phyloP scores from a whole-genome alignment of 2,888 invertebrate genomes.

The Azorinus chamasolen region DNA sequence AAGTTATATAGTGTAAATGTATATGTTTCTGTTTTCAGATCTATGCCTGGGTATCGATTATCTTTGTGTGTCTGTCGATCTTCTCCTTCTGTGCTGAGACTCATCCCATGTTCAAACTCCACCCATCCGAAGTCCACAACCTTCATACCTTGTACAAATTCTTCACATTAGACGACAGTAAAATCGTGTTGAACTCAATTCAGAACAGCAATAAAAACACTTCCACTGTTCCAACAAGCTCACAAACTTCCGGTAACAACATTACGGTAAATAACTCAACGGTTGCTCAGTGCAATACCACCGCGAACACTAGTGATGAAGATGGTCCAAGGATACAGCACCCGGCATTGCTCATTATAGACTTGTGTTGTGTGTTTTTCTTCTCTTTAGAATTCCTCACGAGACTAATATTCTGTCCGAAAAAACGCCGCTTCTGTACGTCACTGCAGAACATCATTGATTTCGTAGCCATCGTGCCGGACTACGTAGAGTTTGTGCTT shows the following conservation, averaged over 20 bases:
- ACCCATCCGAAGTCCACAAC: constrained; percentile 54
- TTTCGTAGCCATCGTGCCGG: constrained; percentile 82
- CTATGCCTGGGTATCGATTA: constrained; percentile 82
- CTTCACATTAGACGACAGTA: constrained; percentile 59
- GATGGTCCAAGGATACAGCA: constrained; percentile 67
- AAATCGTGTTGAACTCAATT: constrained; percentile 18
- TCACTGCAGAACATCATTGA: constrained; percentile 83
- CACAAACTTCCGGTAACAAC: constrained; percentile 2
- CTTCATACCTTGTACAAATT: constrained; percentile 53
- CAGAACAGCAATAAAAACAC: not conserved
- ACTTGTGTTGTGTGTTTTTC: constrained; percentile 80
- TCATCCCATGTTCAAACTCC: constrained; percentile 75
- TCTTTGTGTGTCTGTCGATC: constrained; percentile 82
- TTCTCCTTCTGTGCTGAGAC: constrained; percentile 84
- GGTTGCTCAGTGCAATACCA: not conserved
- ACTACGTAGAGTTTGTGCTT: constrained; percentile 81
- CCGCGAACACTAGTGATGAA: not conserved
- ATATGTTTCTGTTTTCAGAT: constrained; percentile 74
- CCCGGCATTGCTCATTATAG: constrained; percentile 80
- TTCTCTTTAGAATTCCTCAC: constrained; percentile 83
- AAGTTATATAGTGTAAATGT: too few species aligned
- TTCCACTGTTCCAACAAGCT: not conserved
- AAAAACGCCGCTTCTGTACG: constrained; percentile 79
- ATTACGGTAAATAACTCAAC: constrained; percentile 13
- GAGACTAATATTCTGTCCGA: constrained; percentile 80